Conservation (phyloP, 2,113 vertebrate species). For the Cololabis saira region DNA sequence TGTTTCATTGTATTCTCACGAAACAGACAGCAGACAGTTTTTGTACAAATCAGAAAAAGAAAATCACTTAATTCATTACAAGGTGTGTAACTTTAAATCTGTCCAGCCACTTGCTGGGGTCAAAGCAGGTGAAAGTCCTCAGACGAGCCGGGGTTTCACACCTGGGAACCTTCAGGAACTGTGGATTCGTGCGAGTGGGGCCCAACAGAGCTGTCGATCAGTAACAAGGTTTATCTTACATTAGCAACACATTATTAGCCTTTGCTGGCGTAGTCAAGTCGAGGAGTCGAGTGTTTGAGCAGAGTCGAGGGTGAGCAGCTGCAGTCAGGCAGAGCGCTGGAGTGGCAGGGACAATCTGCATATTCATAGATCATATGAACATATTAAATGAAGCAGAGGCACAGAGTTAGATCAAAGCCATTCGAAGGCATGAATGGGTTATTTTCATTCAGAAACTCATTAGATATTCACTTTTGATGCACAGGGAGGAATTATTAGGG, state of each 20-base stretch:
- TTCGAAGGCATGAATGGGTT: not conserved
- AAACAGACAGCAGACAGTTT: not conserved
- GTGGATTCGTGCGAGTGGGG: not conserved
- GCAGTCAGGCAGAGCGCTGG: not conserved
- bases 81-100: not conserved
- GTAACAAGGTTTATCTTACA: conserved; percentile 5
- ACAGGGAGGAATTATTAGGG: not conserved
- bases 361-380: not conserved
- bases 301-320: not conserved
- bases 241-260: not conserved
- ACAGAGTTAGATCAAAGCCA: not conserved
- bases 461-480: not conserved
- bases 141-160: too few relatives aligned
- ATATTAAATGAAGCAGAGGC: not conserved
- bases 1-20: not conserved
- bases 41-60: not conserved
- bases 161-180: not conserved
- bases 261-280: conserved; percentile 1
- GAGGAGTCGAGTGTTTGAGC: conserved; percentile 1
- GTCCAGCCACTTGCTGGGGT: not conserved
- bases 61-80: not conserved
- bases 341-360: not conserved
- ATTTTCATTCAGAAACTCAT: not conserved
- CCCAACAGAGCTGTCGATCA: not conserved
- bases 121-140: too few relatives aligned